phyloP scores from a whole-genome alignment of 2,888 invertebrate genomes.

The Nomada lathburiana region DNA sequence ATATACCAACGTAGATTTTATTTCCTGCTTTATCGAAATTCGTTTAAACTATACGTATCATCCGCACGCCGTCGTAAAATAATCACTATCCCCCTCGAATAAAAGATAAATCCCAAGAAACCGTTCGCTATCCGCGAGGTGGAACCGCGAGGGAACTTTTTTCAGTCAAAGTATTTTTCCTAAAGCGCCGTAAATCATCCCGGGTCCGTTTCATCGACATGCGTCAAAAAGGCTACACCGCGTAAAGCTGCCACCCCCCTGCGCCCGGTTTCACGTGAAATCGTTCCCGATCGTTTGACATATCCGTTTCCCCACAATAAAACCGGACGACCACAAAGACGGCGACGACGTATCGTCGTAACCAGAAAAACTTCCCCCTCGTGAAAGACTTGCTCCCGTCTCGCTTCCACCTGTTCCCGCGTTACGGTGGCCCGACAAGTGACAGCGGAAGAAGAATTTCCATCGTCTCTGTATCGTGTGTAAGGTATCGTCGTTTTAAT shows the following conservation, averaged over 20 bases:
- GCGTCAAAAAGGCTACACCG: conserved; percentile 10
- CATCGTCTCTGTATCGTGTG: conserved; percentile 55
- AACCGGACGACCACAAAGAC: background rate
- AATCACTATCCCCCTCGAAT: too few relatives aligned
- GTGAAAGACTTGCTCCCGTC: conserved; percentile 39
- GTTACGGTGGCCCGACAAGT: conserved; percentile 55
- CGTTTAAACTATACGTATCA: too few relatives aligned
- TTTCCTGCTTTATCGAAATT: too few relatives aligned
- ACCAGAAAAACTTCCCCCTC: conserved; percentile 43
- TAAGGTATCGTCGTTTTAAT: conserved; percentile 76
- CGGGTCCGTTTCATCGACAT: background rate
- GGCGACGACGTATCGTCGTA: conserved; percentile 32
- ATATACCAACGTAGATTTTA: too few relatives aligned
- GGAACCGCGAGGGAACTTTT: background rate
- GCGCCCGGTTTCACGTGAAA: conserved; percentile 10
- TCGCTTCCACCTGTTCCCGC: background rate
- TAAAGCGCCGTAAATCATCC: conserved; percentile 1
- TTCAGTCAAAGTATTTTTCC: background rate
- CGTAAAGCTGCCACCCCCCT: conserved; percentile 21
- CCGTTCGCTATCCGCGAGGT: background rate
- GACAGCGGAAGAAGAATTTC: conserved; percentile 71
- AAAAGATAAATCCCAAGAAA: background rate
- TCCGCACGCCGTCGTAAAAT: too few relatives aligned
- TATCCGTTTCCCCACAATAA: conserved; percentile 51
- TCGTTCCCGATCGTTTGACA: conserved; percentile 38